phyloP scores from a whole-genome alignment of 2,888 invertebrate species.

The Tineola bisselliella region DNA sequence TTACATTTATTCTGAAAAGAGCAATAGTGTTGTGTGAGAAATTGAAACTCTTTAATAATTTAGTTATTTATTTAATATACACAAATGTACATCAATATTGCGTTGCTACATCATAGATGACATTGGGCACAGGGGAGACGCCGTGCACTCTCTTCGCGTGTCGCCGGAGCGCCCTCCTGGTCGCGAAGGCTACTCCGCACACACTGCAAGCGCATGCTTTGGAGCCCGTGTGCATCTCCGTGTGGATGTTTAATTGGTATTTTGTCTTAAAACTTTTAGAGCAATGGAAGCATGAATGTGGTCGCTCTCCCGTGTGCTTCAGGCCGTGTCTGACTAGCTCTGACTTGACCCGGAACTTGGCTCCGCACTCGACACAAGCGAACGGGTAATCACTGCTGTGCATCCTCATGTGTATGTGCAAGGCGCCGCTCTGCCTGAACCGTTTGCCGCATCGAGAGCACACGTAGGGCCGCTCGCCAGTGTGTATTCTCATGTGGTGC shows the following conservation, averaged over 20 bases:
- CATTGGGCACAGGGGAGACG: slow-evolving; percentile 8
- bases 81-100: slow-evolving; percentile 16
- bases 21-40: too few relatives aligned
- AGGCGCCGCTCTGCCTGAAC: slow-evolving; percentile 73
- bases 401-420: slow-evolving; percentile 70
- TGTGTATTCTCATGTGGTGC: slow-evolving; percentile 52
- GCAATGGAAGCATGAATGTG: slow-evolving; percentile 68
- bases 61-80: too few relatives aligned
- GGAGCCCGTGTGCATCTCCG: slow-evolving; percentile 56
- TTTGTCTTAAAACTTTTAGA: slow-evolving; percentile 67
- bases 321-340: slow-evolving; percentile 66
- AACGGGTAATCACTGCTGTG: slow-evolving; percentile 67
- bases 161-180: slow-evolving; percentile 54
- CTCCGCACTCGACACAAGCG: slow-evolving; percentile 69
- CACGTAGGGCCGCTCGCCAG: slow-evolving; percentile 53
- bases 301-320: slow-evolving; percentile 71
- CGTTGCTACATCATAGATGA: slow-evolving; percentile 16
- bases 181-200: slow-evolving; percentile 68
- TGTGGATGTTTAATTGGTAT: slow-evolving; percentile 67
- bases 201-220: slow-evolving; percentile 64
- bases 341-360: slow-evolving; percentile 68
- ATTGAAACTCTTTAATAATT: too few relatives aligned
- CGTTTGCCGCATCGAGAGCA: slow-evolving; percentile 70
- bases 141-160: slow-evolving; percentile 60
- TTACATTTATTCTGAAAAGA: slow-evolving; percentile 24